Evolutionary conservation across 1,140 invertebrate species (phyloP), one percentile per base, ranked within the genome.

Genomic region (Oryctes rhinoceros): DNA sequence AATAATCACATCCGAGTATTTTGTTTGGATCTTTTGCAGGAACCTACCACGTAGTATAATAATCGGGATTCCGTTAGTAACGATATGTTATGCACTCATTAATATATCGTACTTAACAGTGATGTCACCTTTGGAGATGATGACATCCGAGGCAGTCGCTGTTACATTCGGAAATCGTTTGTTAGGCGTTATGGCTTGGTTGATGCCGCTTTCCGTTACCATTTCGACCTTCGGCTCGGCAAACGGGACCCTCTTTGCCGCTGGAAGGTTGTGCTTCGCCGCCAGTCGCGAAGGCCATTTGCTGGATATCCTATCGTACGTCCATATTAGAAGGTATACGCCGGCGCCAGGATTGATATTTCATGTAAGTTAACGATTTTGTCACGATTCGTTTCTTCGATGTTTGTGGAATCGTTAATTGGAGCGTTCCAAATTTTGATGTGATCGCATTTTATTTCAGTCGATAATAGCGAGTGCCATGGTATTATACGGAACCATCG

Each of bases 91-190:
- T 88, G 94, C 97, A 5, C 90, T 99, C 65, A 96, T 99, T 84
- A 99, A 99, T 88, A 91, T 99, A 78, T 97, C 98, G 9, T 99
- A 99, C 88, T 90, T 99, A 87, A 96, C 98, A 4, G 98, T 97
- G 24, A 97, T 99, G 93, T 97, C 96, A 75, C 94, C 96, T 0
- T 92, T 92, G 80, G 97, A 99, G 89, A 97, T 99, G 92, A 92
- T 97, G n/a, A 93, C 94, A 80, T 97, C 96, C 49, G 95, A 98
- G 86, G 98, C 98, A 5, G 98, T 99, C 4, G 98, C 98, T 74
- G 97, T 99, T 83, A 96, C 95, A 5, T 96, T 96, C 88, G 95
- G 95, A 9, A 96, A 96, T 88, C 91, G 95, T 24, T 92, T 96
- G 81, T 88, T 97, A 59, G 96, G 96, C 0, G 91, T 92, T 0